Evolutionary conservation across 2,888 invertebrate species (phyloP).

Genomic region (Noctua pronuba): DNA sequence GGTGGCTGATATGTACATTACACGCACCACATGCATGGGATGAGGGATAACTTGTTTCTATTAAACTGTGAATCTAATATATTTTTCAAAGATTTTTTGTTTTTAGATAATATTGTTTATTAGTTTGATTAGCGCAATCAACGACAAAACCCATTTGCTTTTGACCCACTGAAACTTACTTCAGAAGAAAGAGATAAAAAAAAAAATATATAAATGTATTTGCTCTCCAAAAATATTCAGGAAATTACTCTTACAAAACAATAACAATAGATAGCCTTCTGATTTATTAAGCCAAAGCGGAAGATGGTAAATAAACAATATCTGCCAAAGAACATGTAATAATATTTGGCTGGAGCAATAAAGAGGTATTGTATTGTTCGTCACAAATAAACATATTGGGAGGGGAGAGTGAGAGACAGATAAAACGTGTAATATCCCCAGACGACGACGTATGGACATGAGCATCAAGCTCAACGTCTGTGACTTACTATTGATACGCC

Average conservation of each 20-base stretch:
- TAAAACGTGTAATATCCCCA: constrained; percentile 47
- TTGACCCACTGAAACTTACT: background rate
- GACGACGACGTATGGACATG: constrained; percentile 45
- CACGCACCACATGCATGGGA: background rate
- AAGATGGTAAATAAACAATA: constrained; percentile 29
- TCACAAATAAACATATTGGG: constrained; percentile 36
- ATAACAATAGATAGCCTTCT: background rate
- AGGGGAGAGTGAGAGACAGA: constrained; percentile 19
- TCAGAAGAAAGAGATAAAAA: background rate
- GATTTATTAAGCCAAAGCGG: constrained; percentile 2
- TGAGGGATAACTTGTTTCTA: background rate
- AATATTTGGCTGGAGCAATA: constrained; percentile 30
- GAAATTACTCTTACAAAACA: background rate
- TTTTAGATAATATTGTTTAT: background rate
- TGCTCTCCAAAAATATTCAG: background rate
- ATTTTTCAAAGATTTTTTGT: background rate
- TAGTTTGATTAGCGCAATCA: background rate
- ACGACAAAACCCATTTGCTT: background rate
- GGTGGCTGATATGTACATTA: background rate
- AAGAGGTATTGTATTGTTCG: constrained; percentile 35
- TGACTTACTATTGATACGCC: constrained; percentile 51
- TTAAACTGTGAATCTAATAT: background rate
- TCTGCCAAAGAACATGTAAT: constrained; percentile 16
- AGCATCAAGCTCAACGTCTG: constrained; percentile 40
- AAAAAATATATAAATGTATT: background rate